Evolutionary conservation across 2,888 invertebrate genomes (phyloP).

Genomic region (Nemotelus pantherinus): DNA sequence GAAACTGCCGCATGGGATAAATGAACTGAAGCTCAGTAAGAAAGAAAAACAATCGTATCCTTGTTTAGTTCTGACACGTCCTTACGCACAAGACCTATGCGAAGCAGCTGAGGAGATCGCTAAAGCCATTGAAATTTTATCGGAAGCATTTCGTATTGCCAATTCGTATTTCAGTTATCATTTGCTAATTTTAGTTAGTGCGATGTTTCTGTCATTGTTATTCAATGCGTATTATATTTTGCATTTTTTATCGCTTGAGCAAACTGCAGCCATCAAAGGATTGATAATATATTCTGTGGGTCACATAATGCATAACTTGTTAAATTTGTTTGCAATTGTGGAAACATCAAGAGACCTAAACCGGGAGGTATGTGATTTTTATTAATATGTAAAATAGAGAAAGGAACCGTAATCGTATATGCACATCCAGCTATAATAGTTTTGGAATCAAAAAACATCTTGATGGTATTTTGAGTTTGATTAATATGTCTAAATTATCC

Average conservation of each 20-base stretch:
- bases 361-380: constrained; percentile 2
- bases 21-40: too few species aligned
- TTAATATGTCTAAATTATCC: too few species aligned
- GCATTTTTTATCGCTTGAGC: background rate
- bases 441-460: too few species aligned
- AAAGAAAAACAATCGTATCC: too few species aligned
- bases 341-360: background rate
- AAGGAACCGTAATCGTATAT: background rate
- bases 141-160: background rate
- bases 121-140: background rate
- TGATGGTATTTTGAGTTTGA: too few species aligned
- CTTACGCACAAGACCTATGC: background rate
- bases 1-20: background rate
- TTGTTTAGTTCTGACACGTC: too few species aligned
- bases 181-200: background rate
- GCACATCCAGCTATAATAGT: too few species aligned
- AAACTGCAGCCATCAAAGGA: too few species aligned
- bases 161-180: constrained; percentile 9
- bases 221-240: constrained; percentile 14
- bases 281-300: background rate
- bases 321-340: background rate
- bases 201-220: background rate
- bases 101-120: background rate
- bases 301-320: constrained; percentile 6
- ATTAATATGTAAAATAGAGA: background rate